Base-by-base conservation (phyloP, 1,140 invertebrate species). In the Lasioglossum baleicum region DNA sequence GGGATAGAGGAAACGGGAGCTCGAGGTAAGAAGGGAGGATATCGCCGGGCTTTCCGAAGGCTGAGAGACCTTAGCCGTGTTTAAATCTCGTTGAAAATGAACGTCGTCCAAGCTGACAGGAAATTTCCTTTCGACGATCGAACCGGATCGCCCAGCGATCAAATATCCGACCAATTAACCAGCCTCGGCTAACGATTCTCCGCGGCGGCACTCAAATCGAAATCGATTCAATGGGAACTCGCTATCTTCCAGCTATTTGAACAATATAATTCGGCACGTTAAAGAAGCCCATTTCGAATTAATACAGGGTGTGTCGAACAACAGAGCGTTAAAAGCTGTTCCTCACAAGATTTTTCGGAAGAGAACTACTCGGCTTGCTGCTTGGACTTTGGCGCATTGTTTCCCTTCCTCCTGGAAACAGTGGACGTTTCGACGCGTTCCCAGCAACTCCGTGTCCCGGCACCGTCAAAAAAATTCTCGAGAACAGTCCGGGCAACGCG, bases 121-220 rank as follows among this genome's bases (percentile, higher is more conserved):
- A 78, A 78, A 78, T 72, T 78, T 72, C 61, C 48, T 73, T 73
- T 79, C 70, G 6, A 79, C 76, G 76, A 72, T 73, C 70, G 76
- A 79, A 79, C 60, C 69, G 48, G 76, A 79, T 79, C 76, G 48
- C 56, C 56, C 70, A 26, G 56, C 48, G 70, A 79, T 73, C 48
- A 73, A 73, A 79, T 79, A 73, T 79, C 76, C 76, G 69, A 61
- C 6, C 48, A 79, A 72, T 79, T 64, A 79, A n/a, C 63, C 26
- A 48, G 2, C 51, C 31, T 65, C 76, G 61, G 22, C 22, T 73
- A 26, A 22, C 72, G 60, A 7, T 65, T 72, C 48, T 15, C 35
- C 35, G 68, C 15, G 17, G 68, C 15, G 17, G 53, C 22, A 8
- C 44, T 40, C 68, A 64, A 31, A 17, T 7, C 31, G 75, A 71